These are phyloP conservation scores for Streblospio benedicti DNA, from an alignment of 1,140 invertebrate species.

Conservation along the genomic window DNA sequence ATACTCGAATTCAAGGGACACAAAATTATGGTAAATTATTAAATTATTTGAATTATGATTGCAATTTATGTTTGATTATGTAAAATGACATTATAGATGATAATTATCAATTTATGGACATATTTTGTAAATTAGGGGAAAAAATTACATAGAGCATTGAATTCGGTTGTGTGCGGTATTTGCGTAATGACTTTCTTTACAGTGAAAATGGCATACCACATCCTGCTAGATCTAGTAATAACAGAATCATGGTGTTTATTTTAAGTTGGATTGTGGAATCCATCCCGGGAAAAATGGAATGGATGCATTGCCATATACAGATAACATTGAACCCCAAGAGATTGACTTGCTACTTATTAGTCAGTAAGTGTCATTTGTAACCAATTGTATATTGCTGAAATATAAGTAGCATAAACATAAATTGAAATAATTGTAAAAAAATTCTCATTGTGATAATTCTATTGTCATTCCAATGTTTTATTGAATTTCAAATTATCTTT, in stretches of 20 bases:
- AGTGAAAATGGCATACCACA: neutral
- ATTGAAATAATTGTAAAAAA: no score
- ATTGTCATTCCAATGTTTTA: no score
- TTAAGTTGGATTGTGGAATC: constrained; percentile 89
- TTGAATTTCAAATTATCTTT: no score
- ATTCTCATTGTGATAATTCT: no score
- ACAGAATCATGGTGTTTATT: neutral
- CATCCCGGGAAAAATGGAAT: constrained; percentile 95
- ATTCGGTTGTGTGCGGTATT: neutral
- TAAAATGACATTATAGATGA: neutral
- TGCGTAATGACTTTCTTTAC: neutral
- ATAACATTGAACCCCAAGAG: constrained; percentile 93
- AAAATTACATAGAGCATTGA: neutral
- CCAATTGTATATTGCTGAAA: neutral
- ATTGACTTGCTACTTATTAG: constrained; percentile 93
- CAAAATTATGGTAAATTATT: constrained; percentile 77
- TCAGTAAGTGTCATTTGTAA: constrained; percentile 61
- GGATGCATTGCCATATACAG: constrained; percentile 95
- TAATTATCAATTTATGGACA: neutral
- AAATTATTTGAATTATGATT: neutral
- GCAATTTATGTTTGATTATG: neutral
- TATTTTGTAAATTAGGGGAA: neutral
- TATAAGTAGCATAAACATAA: no score
- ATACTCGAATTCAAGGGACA: constrained; percentile 98
- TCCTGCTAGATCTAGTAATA: neutral